Base-by-base conservation (phyloP, 1,140 invertebrate species). In the Orchesella cincta region DNA sequence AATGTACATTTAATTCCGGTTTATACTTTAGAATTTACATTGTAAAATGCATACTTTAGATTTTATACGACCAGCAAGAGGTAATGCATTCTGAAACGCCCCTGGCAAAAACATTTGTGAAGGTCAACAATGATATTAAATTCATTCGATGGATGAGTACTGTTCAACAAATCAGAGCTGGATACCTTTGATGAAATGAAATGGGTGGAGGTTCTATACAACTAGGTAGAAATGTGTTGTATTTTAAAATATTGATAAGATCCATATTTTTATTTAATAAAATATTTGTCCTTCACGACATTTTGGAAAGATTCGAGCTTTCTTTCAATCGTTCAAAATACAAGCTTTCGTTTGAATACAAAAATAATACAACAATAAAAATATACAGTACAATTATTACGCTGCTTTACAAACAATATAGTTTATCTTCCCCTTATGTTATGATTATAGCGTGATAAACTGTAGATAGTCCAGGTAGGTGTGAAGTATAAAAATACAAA, bases 131-230 rank as follows among this genome's bases (percentile, higher is more conserved):
- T 36, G 73, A 80, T 46, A 76, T 82, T 23, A 73, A 73, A 28
- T 80, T 82, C 34, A 80, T 82, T 70, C 64, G 79, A n/a, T 74
- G 74, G 35, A 82, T 82, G 81, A 77, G 74, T 57, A 76, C 79
- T 14, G 35, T 76, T 1, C 81, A 82, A 36, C 78, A 78, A 67
- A 82, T 80, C 64, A 77, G 73, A n/a, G 76, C 79, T 26, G 81
- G 79, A 74, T 82, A 76, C 75, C 57, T 82, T n/a, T 82, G 73
- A 77, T 23, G 29, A 8, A 8, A 12, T 64, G 5, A 14, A 5
- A 64, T 64, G 39, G 20, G 39, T 46, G 20, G 20, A 12, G 8
- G 39, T 46, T 46, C 8, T 20, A 46, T 46, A 46, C 39, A 46
- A 46, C 20, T 46, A 46, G 20, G 20, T 46, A 46, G 8, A 46